Base-by-base conservation (phyloP, 2,797 vertebrate species). In the Galagoides demidoff region DNA sequence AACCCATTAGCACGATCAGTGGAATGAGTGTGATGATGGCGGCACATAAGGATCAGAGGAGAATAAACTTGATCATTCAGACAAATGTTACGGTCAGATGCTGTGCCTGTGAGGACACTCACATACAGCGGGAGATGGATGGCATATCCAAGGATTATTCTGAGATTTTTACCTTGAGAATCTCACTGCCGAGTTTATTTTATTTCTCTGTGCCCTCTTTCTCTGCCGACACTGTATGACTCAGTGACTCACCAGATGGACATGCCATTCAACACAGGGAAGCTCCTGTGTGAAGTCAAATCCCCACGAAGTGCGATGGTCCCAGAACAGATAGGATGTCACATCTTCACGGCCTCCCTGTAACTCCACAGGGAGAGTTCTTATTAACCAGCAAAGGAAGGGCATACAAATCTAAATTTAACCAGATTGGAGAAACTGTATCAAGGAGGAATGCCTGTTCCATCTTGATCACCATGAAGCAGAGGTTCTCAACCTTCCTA, bases 241-340 rank as follows among this genome's bases (percentile, higher is more conserved):
- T 23, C 22, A 31, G 0, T 10, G 4, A 49, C 23, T 55, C 37
- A 25, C 34, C 11, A 7, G 55, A 23, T 37, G 29, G 37, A 78
- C 8, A 8, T 1, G 1, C 11, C 68, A 57, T 77, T 94, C 9
- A 43, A 49, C 6, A 20, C 19, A 34, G 25, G 3, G 29, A 85
- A 27, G 5, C 5, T 10, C n/a, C 76, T 25, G 5, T 39, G n/a
- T 74, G 37, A 57, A 83, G 25, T 6, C 70, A 78, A 12, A 14
- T n/a, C 14, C 0, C 45, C 4, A 0, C 23, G 7, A 66, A 34
- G 25, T 31, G 7, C 8, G 39, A 29, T 57, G 5, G 61, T 16
- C 25, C 64, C 2, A 29, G 13, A 37, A 43, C 34, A 31, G 14
- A 3, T 0, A 16, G 10, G 1, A 12, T 20, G 10, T 37, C 27